Percentiles rank a stretch among this genome's conserved stretches.
Evolutionary conservation across 1,140 invertebrate species (phyloP).

Genomic region (Camponotus vicinus): DNA sequence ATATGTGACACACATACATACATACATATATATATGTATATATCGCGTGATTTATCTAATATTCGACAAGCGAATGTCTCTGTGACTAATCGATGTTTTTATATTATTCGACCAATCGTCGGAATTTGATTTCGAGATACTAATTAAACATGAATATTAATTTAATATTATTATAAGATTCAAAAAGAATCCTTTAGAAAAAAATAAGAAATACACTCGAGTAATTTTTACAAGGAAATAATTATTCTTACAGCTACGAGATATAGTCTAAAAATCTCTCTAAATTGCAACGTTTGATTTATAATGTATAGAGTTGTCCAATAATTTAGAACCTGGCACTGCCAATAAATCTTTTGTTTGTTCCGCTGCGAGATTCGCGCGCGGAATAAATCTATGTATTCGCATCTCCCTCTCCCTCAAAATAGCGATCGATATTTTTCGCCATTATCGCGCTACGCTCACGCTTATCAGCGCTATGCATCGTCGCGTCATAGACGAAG

Average conservation of each 20-base stretch:
- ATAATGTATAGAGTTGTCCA: not conserved
- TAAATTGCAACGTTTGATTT: not conserved
- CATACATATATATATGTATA: too few relatives aligned
- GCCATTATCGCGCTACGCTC: conserved; percentile 58
- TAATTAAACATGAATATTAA: conserved; percentile 25
- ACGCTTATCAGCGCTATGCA: conserved; percentile 59
- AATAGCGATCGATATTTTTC: conserved; percentile 62
- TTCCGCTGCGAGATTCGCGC: not conserved
- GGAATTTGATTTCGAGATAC: conserved; percentile 13
- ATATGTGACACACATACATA: not conserved
- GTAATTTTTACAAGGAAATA: not conserved
- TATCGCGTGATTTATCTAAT: not conserved
- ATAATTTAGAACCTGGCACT: not conserved
- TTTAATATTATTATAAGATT: not conserved
- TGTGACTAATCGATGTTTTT: conserved; percentile 1
- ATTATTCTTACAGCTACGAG: not conserved
- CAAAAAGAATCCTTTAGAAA: not conserved
- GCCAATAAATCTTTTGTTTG: not conserved
- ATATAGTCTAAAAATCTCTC: not conserved
- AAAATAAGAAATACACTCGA: not conserved
- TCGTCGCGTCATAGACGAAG: conserved; percentile 56
- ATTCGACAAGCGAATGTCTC: conserved; percentile 9
- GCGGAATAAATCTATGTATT: conserved; percentile 15
- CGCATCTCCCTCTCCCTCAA: not conserved
- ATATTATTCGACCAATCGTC: conserved; percentile 8